Evolutionary conservation across 2,888 invertebrate species (phyloP).

Genomic region (Chaetoderma sp.): DNA sequence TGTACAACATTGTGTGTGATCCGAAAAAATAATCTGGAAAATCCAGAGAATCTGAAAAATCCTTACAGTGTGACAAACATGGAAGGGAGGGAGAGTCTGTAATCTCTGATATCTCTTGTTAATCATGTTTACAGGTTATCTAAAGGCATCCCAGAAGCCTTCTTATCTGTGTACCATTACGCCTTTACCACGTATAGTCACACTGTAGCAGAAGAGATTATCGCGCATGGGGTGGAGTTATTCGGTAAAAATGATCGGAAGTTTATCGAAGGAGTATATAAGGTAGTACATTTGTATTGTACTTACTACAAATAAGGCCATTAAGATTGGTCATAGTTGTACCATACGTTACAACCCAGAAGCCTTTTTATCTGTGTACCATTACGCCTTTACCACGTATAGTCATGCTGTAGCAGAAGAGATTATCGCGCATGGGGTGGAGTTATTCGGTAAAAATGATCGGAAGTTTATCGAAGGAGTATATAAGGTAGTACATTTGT

Average conservation of each 20-base stretch:
- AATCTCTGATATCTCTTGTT: no score
- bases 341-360: not conserved
- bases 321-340: not conserved
- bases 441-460: conserved; percentile 62
- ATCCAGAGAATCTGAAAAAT: no score
- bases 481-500: conserved; percentile 53
- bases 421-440: conserved; percentile 52
- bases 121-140: conserved; percentile 45
- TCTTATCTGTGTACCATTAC: conserved; percentile 62
- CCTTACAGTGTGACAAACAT: no score
- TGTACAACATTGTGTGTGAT: no score
- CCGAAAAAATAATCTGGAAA: not conserved
- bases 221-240: conserved; percentile 52
- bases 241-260: conserved; percentile 60
- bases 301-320: no score
- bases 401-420: conserved; percentile 51
- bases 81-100: not conserved
- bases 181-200: conserved; percentile 58
- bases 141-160: conserved; percentile 50
- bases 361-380: not conserved
- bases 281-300: conserved; percentile 47
- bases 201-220: conserved; percentile 51
- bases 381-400: conserved; percentile 46
- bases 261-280: conserved; percentile 64
- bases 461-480: conserved; percentile 61